phyloP scores from a whole-genome alignment of 2,113 vertebrate species.

The Chionomys nivalis region DNA sequence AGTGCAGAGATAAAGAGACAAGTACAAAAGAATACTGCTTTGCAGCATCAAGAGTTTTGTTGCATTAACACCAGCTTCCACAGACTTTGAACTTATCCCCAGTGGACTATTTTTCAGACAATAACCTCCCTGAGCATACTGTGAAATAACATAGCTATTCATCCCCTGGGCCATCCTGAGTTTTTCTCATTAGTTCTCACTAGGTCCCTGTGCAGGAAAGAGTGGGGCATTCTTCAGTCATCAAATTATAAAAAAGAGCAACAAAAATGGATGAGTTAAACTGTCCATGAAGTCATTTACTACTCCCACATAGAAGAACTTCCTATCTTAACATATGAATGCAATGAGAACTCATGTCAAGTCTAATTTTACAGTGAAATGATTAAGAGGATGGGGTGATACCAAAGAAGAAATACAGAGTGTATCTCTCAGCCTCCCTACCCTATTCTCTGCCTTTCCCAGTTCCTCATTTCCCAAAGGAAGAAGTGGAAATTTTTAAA shows the following conservation, averaged over 20 bases:
- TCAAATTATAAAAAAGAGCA: background rate
- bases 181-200: slow-evolving; percentile 49
- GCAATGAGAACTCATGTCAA: background rate
- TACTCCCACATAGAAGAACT: background rate
- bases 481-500: background rate
- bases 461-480: background rate
- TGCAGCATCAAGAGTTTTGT: background rate
- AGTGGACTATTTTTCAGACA: slow-evolving; percentile 56
- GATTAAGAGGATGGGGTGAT: background rate
- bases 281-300: background rate
- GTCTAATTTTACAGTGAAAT: background rate
- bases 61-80: slow-evolving; percentile 55
- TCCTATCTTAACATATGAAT: background rate
- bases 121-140: slow-evolving; percentile 31
- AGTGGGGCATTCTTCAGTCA: background rate
- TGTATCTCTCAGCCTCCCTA: background rate
- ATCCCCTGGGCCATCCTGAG: background rate
- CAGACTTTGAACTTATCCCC: slow-evolving; percentile 58
- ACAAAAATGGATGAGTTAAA: background rate
- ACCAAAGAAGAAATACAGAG: background rate
- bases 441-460: background rate
- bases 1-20: slow-evolving; percentile 6
- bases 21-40: slow-evolving; percentile 33
- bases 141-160: slow-evolving; percentile 38
- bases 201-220: slow-evolving; percentile 29